A percentile compares a stretch with the other conserved stretches of the same genome.
These are phyloP conservation scores for Nomada flava DNA, from an alignment of 2,888 invertebrate species.

Conservation along the genomic window DNA sequence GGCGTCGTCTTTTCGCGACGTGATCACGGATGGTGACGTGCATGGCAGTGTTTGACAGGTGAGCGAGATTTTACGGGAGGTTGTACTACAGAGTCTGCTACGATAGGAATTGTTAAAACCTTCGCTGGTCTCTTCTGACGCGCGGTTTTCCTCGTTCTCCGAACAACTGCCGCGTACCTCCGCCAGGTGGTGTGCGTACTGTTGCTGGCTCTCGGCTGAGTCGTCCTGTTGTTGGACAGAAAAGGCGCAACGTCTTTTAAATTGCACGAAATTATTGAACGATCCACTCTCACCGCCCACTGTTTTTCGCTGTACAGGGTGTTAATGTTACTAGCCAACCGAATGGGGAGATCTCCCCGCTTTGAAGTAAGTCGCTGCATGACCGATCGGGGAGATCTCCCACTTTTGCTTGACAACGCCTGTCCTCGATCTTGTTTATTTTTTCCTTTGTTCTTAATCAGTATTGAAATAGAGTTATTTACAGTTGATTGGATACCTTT, in stretches of 20 bases:
- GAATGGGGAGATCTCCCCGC: too few species aligned
- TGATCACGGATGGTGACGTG: slow-evolving; percentile 70
- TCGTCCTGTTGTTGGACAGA: slow-evolving; percentile 73
- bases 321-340: too few species aligned
- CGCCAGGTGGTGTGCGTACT: slow-evolving; percentile 83
- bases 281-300: too few species aligned
- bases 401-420: too few species aligned
- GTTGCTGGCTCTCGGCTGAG: slow-evolving; percentile 70
- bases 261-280: background rate
- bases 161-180: slow-evolving; percentile 87
- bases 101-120: slow-evolving; percentile 78
- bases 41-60: slow-evolving; percentile 87
- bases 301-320: too few species aligned
- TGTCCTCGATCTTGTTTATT: too few species aligned
- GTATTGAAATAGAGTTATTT: too few species aligned
- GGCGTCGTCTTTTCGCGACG: slow-evolving; percentile 70
- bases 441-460: too few species aligned
- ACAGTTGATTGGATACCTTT: too few species aligned
- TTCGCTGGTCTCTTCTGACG: slow-evolving; percentile 76
- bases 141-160: slow-evolving; percentile 84
- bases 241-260: background rate
- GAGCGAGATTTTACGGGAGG: slow-evolving; percentile 89
- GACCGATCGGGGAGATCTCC: too few species aligned
- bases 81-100: slow-evolving; percentile 80
- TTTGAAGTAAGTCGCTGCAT: too few species aligned